Evolutionary conservation across 1,140 invertebrate genomes (phyloP), one percentile per base, ranked within the genome.

Genomic region (Atta texana): DNA sequence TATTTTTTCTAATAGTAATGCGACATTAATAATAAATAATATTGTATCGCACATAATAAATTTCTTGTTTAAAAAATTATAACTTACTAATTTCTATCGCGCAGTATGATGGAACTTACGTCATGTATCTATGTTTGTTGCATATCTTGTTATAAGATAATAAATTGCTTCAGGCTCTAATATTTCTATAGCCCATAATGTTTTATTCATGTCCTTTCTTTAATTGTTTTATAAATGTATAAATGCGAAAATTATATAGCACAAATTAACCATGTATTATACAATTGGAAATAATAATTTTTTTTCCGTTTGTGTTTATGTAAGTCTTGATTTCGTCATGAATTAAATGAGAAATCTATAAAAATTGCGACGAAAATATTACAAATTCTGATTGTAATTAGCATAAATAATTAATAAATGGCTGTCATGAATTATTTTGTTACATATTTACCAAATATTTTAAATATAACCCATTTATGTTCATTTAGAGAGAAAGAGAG

Each of bases 81-180:
- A 51, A 53, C 3, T 68, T 16, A 68, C 0, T 51, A 78, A 78
- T 55, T 81, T 55, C 14, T 5, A 55, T 81, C 49, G 69, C 31
- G 75, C 69, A 55, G 34, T 84, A 61, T 39, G 10, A 39, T 82
- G n/a, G 18, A 24, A 84, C 61, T 81, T 74, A 75, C 21, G 31
- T 57, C 7, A 21, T 72, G 51, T 66, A 72, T 14, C 16, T 53
- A 64, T 44, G 59, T 77, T 77, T 49, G 24, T 92, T 89, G 87
- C 87, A 92, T 91, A 92, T 88, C 88, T 90, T 89, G 88, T 89
- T 89, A 81, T 87, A 84, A 53, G 63, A 71, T 39, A 71, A 82
- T 75, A 72, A 71, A 74, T 61, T 75, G 55, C 55, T 84, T 76
- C 34, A 84, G 64, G 78, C 64, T 69, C 68, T 51, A 71, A 76